Base-by-base conservation (phyloP, 2,797 vertebrate genomes). In the Carapus acus region DNA sequence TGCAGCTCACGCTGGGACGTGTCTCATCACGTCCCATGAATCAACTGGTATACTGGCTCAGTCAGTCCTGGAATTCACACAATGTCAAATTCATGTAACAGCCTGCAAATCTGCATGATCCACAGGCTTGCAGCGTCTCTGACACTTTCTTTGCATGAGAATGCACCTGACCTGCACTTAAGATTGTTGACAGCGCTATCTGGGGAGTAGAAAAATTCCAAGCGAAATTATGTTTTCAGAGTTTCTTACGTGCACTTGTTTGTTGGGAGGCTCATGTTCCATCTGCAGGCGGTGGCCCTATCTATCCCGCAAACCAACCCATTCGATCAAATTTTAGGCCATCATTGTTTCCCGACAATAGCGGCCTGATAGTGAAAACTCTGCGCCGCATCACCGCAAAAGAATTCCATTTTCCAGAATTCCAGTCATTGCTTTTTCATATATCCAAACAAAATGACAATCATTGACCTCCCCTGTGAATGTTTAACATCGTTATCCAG, bases 11-110 rank as follows among this genome's bases (percentile, higher is more conserved):
- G 20, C 17, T 23, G 3, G 44, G 57, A 59, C 69, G 49, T 34
- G 76, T 74, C 49, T 48, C 23, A 16, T 70, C 79, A 58, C 24
- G 82, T 61, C 39, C 17, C 1, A 15, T 58, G 62, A 69, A 64
- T 77, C 62, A 67, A 58, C 55, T 65, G 60, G 48, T 42, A 51
- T 47, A n/a, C 31, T 58, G 16, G 47, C 48, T 69, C 15, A 55
- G 58, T 16, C 46, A 61, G 40, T 18, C 18, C 56, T 65, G 77
- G 77, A 83, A 82, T 84, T 70, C 44, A 52, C 37, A 57, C 40
- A 48, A 49, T 54, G 57, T 19, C 51, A 64, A 50, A 54, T 67
- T 80, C 74, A 44, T 62, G 79, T 76, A 54, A 29, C 55, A 72
- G 63, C 78, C 59, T 81, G 74, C 46, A 17, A 6, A n/a, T 49